phyloP scores from a whole-genome alignment of 2,113 vertebrate species.

The Pomatostomus ruficeps region DNA sequence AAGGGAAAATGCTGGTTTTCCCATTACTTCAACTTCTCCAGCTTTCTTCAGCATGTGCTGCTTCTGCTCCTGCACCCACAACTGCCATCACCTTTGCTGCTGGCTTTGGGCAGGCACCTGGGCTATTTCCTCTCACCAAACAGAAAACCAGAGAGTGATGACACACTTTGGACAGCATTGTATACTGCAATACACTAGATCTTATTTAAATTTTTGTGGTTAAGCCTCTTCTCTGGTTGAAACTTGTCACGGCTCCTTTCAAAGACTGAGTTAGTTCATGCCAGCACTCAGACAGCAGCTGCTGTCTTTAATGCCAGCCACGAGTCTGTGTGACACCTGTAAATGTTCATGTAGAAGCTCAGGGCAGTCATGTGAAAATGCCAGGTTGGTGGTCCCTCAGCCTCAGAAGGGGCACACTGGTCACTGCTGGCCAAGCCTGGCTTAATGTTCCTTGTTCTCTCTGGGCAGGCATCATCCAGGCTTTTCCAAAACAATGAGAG shows the following conservation, averaged over 20 bases:
- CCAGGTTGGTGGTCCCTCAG: background rate
- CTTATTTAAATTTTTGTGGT: background rate
- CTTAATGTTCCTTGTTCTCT: background rate
- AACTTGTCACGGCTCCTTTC: background rate
- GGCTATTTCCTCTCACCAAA: background rate
- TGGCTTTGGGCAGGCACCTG: background rate
- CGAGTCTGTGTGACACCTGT: background rate
- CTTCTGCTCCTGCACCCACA: background rate
- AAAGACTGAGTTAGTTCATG: background rate
- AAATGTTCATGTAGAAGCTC: background rate
- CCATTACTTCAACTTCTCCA: background rate
- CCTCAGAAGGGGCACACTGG: background rate
- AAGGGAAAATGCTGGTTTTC: background rate
- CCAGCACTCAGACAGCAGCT: background rate
- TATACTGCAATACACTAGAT: background rate
- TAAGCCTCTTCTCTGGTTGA: background rate
- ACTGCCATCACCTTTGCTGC: background rate
- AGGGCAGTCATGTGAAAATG: background rate
- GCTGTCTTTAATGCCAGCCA: background rate
- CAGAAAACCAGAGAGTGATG: background rate
- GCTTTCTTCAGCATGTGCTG: background rate
- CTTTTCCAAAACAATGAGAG: background rate
- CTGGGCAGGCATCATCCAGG: background rate
- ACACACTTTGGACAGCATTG: background rate
- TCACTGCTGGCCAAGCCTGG: background rate